Conservation (phyloP, 2,888 invertebrate species). For the Sabellastarte sp. region DNA sequence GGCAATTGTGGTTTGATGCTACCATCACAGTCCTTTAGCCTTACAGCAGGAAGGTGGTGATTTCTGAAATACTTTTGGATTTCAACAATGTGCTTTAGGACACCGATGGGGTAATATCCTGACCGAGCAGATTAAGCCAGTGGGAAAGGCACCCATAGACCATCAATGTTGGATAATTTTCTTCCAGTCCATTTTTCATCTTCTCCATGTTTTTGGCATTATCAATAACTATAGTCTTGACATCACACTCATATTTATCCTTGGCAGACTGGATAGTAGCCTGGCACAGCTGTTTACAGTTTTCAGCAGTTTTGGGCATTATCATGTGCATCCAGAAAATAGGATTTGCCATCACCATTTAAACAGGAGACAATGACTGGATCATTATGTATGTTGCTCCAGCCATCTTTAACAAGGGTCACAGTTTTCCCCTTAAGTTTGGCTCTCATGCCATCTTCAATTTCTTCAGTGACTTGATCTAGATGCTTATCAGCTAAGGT, state of each 20-base stretch:
- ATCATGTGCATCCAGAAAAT: too few relatives aligned
- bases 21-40: background rate
- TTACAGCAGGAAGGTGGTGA: background rate
- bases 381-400: too few relatives aligned
- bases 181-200: background rate
- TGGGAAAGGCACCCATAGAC: background rate
- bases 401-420: too few relatives aligned
- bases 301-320: too few relatives aligned
- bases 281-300: background rate
- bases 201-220: slow-evolving; percentile 2
- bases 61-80: slow-evolving; percentile 2
- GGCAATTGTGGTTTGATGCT: slow-evolving; percentile 1
- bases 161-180: background rate
- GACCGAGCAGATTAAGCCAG: background rate
- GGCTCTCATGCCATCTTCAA: too few relatives aligned
- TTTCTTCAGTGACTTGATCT: too few relatives aligned
- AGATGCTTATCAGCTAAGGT: too few relatives aligned
- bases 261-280: background rate
- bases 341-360: too few relatives aligned
- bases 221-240: background rate
- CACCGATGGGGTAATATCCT: background rate
- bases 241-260: background rate
- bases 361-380: too few relatives aligned
- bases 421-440: too few relatives aligned
- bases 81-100: background rate